Conservation (phyloP, 37 sponge, comb jelly and placozoan species). For the Oscarella lobularis region DNA sequence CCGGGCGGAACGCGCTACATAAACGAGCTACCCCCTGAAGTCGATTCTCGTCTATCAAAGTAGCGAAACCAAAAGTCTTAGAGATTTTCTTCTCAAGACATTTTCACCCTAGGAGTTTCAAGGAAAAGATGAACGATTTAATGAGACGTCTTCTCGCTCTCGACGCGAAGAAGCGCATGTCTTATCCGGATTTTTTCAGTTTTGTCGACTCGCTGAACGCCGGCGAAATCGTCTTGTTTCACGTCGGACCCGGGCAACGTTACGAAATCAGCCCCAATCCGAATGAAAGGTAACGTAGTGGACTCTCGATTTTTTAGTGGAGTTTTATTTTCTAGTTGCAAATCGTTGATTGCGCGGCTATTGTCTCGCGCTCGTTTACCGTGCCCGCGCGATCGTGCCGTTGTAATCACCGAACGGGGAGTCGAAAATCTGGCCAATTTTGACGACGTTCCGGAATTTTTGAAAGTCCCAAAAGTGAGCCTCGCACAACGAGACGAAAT, state of each 20-base stretch:
- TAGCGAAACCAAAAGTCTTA: too few relatives aligned
- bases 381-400: neutral
- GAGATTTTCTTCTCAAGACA: too few relatives aligned
- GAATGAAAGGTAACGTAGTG: neutral
- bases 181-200: conserved; percentile 53
- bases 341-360: neutral
- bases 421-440: neutral
- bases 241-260: conserved; percentile 16
- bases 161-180: conserved; percentile 51
- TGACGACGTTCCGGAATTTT: neutral
- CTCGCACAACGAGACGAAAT: neutral
- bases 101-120: conserved; percentile 34
- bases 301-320: neutral
- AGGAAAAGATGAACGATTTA: conserved; percentile 42
- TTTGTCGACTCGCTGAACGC: conserved; percentile 51
- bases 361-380: too few relatives aligned
- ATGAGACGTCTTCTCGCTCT: conserved; percentile 42
- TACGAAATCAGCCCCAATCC: neutral
- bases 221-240: conserved; percentile 49
- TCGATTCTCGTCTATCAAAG: conserved; percentile 55
- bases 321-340: neutral
- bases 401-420: neutral
- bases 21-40: conserved; percentile 58
- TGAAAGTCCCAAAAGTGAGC: neutral
- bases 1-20: conserved; percentile 42